These are phyloP conservation scores for Trissoscelio sp. DNA, from an alignment of 2,888 invertebrate genomes.

Conservation along the genomic window DNA sequence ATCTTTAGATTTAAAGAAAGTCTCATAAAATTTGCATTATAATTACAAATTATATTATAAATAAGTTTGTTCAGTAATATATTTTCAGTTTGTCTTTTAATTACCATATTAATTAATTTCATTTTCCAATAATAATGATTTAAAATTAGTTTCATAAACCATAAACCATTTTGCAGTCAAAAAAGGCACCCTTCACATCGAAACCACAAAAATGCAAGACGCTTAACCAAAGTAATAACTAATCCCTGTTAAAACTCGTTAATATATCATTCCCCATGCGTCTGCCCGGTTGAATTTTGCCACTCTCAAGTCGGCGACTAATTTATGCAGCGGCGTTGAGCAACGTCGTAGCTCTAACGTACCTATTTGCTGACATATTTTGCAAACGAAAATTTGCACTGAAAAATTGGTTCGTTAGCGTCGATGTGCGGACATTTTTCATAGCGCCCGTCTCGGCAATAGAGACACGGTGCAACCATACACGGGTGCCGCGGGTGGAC, in stretches of 20 bases:
- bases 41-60: too few relatives aligned
- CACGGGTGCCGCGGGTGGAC: slow-evolving; percentile 41
- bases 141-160: background rate
- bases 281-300: background rate
- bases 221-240: slow-evolving; percentile 23
- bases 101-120: too few relatives aligned
- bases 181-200: background rate
- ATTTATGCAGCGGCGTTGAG: slow-evolving; percentile 23
- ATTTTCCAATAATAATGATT: too few relatives aligned
- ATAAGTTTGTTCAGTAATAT: too few relatives aligned
- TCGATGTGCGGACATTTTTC: slow-evolving; percentile 45
- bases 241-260: slow-evolving; percentile 33
- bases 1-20: too few relatives aligned
- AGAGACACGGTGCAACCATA: slow-evolving; percentile 26
- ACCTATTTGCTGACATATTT: slow-evolving; percentile 7
- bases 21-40: too few relatives aligned
- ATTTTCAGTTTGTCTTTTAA: too few relatives aligned
- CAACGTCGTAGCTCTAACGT: background rate
- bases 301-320: background rate
- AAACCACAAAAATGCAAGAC: slow-evolving; percentile 35
- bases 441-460: slow-evolving; percentile 5
- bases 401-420: slow-evolving; percentile 62
- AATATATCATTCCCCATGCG: slow-evolving; percentile 13
- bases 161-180: background rate
- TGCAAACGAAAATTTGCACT: slow-evolving; percentile 37